Percentiles rank a stretch among this genome's conserved stretches.
These are phyloP conservation scores for Epirrhoe alternata DNA, from an alignment of 2,888 invertebrate genomes.

Conservation along the genomic window DNA sequence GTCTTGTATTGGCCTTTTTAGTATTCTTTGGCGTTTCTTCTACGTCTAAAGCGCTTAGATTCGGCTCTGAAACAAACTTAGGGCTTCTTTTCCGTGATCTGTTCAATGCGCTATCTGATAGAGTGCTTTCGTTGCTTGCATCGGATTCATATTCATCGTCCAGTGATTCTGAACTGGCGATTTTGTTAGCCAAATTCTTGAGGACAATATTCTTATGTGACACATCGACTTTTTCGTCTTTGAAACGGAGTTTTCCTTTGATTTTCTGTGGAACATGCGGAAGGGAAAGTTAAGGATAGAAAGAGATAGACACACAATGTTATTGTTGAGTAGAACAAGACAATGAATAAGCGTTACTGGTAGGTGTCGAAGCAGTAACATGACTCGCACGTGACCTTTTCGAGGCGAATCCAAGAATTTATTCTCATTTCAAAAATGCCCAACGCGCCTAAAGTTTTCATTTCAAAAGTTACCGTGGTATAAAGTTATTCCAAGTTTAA, in stretches of 20 bases:
- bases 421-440: no score
- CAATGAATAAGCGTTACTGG: no score
- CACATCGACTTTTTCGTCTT: conserved; percentile 73
- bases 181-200: conserved; percentile 77
- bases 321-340: conserved; percentile 13
- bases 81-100: conserved; percentile 71
- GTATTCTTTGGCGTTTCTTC: conserved; percentile 78
- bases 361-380: no score
- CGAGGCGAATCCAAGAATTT: no score
- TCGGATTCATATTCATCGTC: conserved; percentile 76
- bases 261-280: conserved; percentile 73
- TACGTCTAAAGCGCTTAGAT: conserved; percentile 70
- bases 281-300: conserved; percentile 61
- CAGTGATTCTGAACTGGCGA: conserved; percentile 72
- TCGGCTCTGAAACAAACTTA: conserved; percentile 81
- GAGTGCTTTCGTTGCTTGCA: conserved; percentile 74
- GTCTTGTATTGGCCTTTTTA: conserved; percentile 64
- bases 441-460: no score
- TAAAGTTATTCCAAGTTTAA: not conserved
- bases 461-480: no score
- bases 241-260: conserved; percentile 70
- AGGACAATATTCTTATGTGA: conserved; percentile 77
- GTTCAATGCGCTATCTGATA: conserved; percentile 75
- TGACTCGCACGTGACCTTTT: no score
- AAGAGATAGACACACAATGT: conserved; percentile 37